phyloP scores from a whole-genome alignment of 2,888 invertebrate genomes.

The Lithophane semibrunnea region DNA sequence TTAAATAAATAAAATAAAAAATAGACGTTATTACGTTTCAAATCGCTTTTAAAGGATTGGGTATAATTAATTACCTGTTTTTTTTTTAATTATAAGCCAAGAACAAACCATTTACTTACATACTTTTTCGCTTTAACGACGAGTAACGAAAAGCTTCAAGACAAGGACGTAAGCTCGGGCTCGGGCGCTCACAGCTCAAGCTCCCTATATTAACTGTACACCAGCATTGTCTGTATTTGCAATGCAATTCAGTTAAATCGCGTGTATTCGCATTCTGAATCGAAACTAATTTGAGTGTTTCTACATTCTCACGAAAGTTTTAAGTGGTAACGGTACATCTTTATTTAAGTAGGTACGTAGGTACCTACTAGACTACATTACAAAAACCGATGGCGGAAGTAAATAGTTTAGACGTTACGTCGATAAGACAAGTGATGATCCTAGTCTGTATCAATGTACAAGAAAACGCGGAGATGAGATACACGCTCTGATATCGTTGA shows the following conservation, averaged over 20 bases:
- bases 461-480: slow-evolving; percentile 48
- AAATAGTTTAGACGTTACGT: slow-evolving; percentile 75
- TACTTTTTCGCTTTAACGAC: not conserved
- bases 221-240: slow-evolving; percentile 60
- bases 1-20: too few relatives aligned
- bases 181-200: slow-evolving; percentile 28
- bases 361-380: slow-evolving; percentile 66
- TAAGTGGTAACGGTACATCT: slow-evolving; percentile 75
- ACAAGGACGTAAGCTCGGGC: slow-evolving; percentile 5
- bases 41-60: not conserved
- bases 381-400: slow-evolving; percentile 76
- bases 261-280: slow-evolving; percentile 67
- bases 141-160: slow-evolving; percentile 2
- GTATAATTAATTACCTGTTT: not conserved
- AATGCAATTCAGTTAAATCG: slow-evolving; percentile 68
- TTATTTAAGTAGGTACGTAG: slow-evolving; percentile 67
- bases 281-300: slow-evolving; percentile 68
- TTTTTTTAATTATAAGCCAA: not conserved
- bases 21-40: too few relatives aligned
- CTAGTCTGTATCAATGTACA: slow-evolving; percentile 56
- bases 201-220: slow-evolving; percentile 59
- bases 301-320: slow-evolving; percentile 76
- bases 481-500: slow-evolving; percentile 49
- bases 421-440: slow-evolving; percentile 75
- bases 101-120: not conserved